Conservation (phyloP, 1,140 invertebrate species). For the Lepidurus apus region DNA sequence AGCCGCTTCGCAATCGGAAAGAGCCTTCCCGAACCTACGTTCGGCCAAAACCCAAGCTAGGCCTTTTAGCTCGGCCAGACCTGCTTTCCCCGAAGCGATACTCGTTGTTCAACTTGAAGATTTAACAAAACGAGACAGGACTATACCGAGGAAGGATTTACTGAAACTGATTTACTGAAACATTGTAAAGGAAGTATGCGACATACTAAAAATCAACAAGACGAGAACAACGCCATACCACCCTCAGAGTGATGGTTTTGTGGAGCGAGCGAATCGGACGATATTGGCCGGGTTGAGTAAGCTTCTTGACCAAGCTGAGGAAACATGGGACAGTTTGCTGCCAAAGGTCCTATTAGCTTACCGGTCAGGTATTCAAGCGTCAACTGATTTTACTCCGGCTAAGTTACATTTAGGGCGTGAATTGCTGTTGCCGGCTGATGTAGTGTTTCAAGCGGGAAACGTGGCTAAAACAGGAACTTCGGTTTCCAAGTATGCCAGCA, state of each 20-base stretch:
- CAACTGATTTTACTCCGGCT: neutral
- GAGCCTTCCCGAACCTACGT: too few species aligned
- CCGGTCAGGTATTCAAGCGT: neutral
- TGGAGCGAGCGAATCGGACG: constrained; percentile 4
- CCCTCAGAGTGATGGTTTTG: neutral
- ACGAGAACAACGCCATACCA: too few species aligned
- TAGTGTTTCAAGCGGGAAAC: neutral
- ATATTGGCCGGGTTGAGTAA: neutral
- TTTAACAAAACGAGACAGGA: too few species aligned
- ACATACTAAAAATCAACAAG: neutral
- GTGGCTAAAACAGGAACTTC: neutral
- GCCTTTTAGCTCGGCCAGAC: too few species aligned
- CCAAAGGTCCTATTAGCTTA: neutral
- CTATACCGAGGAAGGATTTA: too few species aligned
- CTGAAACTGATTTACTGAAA: too few species aligned
- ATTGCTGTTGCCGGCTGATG: neutral
- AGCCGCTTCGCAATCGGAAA: too few species aligned
- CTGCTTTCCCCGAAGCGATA: too few species aligned
- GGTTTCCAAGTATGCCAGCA: neutral
- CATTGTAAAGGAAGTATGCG: constrained; percentile 4
- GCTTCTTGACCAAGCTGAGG: neutral
- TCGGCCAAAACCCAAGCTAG: too few species aligned
- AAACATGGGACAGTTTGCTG: neutral
- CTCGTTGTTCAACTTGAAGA: too few species aligned
- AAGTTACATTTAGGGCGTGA: too few species aligned